phyloP scores from a whole-genome alignment of 30 jellyfish, hydroid and myxozoan species.

The Catostylus mosaicus region DNA sequence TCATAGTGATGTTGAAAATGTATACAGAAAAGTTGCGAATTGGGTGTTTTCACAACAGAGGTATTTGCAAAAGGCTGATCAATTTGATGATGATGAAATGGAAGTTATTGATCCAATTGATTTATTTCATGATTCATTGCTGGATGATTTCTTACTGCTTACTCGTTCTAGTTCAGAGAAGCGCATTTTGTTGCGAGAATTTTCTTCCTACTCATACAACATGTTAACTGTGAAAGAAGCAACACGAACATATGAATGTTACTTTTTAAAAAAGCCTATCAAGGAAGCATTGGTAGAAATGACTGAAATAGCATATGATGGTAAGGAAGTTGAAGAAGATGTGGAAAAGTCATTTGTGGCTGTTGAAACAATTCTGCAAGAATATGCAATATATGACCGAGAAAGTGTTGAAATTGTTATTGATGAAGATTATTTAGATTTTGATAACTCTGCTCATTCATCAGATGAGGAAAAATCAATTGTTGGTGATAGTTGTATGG shows the following conservation, averaged over 20 bases:
- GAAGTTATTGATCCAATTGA: slow-evolving; percentile 99
- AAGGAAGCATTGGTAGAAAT: slow-evolving; percentile 69
- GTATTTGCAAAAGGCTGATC: slow-evolving; percentile 70
- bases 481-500: slow-evolving; percentile 29
- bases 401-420: slow-evolving; percentile 79
- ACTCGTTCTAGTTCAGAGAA: slow-evolving; percentile 88
- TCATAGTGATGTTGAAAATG: slow-evolving; percentile 44
- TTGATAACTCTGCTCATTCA: background rate
- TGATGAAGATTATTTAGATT: background rate
- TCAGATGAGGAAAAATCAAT: slow-evolving; percentile 9
- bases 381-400: slow-evolving; percentile 67
- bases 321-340: background rate
- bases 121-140: slow-evolving; percentile 90
- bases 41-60: slow-evolving; percentile 96
- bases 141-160: slow-evolving; percentile 82
- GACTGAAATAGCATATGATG: slow-evolving; percentile 14
- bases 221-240: slow-evolving; percentile 88
- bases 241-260: slow-evolving; percentile 43
- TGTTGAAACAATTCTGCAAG: slow-evolving; percentile 72
- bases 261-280: slow-evolving; percentile 80
- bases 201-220: slow-evolving; percentile 70
- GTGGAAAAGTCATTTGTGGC: slow-evolving; percentile 64
- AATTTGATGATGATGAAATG: slow-evolving; percentile 83
- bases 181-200: slow-evolving; percentile 87
- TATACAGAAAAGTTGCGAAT: slow-evolving; percentile 85